Evolutionary conservation across 2,888 invertebrate species (phyloP).

Genomic region (Lydus trimaculatus): DNA sequence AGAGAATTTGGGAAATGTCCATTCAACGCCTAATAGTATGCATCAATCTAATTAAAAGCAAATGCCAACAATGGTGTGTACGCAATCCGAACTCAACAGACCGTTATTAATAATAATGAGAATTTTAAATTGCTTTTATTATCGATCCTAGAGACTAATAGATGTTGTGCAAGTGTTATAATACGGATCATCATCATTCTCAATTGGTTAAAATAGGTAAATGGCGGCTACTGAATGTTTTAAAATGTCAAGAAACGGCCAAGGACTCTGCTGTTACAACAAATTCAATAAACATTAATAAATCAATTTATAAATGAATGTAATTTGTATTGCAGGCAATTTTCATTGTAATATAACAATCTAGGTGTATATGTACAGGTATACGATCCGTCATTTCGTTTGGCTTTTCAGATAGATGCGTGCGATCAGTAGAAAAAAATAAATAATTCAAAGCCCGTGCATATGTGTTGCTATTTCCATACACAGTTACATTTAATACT

Average conservation of each 20-base stretch:
- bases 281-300: not conserved
- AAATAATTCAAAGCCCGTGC: conserved; percentile 34
- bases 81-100: conserved; percentile 2
- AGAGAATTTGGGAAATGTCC: not conserved
- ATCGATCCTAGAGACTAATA: not conserved
- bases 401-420: conserved; percentile 18
- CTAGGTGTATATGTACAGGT: not conserved
- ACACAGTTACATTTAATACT: conserved; percentile 29
- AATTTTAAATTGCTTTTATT: conserved; percentile 7
- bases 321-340: not conserved
- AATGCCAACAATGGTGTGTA: conserved; percentile 9
- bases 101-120: conserved; percentile 7
- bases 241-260: conserved; percentile 1
- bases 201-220: not conserved
- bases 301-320: not conserved
- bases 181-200: not conserved
- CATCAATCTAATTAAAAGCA: conserved; percentile 5
- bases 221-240: not conserved
- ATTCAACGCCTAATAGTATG: not conserved
- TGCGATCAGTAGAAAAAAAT: conserved; percentile 24
- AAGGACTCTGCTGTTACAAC: not conserved
- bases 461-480: conserved; percentile 35
- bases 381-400: not conserved
- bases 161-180: conserved; percentile 3
- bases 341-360: not conserved